A percentile compares a stretch with the other conserved stretches of the same genome.
These are phyloP conservation scores for Paratilapia polleni DNA, from an alignment of 2,113 vertebrate species.

Conservation along the genomic window DNA sequence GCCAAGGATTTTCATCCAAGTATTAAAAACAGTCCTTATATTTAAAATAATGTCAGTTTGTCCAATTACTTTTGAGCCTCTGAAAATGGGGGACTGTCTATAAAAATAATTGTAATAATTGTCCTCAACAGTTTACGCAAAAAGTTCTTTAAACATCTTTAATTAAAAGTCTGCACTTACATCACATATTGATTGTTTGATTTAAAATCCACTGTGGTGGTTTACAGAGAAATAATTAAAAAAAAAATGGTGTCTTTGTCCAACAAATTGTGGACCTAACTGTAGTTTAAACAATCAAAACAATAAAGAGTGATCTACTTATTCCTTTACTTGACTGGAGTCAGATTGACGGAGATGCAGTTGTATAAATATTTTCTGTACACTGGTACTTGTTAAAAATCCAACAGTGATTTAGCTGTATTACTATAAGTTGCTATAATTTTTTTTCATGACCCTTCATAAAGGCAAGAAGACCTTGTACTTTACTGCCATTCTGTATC, in stretches of 20 bases:
- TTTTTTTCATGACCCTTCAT: conserved; percentile 26
- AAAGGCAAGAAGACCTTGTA: conserved; percentile 22
- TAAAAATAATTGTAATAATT: not conserved
- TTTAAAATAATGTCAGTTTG: not conserved
- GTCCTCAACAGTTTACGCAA: not conserved
- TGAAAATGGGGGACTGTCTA: not conserved
- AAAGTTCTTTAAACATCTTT: not conserved
- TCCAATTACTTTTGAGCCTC: not conserved
- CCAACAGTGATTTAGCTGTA: not conserved
- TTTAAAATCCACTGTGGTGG: not conserved
- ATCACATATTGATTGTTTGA: not conserved
- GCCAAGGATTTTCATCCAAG: not conserved
- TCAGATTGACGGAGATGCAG: conserved; percentile 6
- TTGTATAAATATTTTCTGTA: conserved; percentile 1
- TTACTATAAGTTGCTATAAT: conserved; percentile 25
- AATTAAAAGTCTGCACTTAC: not conserved
- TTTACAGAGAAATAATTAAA: not conserved
- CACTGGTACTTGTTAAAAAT: not conserved
- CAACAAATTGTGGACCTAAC: not conserved
- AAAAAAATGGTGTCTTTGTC: not conserved
- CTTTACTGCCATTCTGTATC: conserved; percentile 53
- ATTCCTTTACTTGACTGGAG: conserved; percentile 5
- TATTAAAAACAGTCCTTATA: not conserved
- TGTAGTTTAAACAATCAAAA: conserved; percentile 14
- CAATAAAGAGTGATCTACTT: conserved; percentile 9